Evolutionary conservation across 2,797 vertebrate species (phyloP).

Genomic region (Amniataba percoides): DNA sequence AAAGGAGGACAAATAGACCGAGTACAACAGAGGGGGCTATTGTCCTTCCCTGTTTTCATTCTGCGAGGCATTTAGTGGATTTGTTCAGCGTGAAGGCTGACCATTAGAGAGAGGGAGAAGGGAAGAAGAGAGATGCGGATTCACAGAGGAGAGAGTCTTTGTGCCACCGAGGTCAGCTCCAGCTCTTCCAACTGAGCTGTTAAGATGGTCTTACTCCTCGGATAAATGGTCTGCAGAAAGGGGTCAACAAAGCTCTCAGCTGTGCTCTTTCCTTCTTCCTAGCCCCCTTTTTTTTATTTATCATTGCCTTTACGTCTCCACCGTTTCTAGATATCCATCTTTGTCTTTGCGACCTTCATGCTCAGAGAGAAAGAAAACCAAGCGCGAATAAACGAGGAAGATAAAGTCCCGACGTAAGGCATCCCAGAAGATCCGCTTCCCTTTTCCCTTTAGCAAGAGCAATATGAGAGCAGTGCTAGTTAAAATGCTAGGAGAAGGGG

Average conservation of each 20-base stretch:
- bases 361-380: slow-evolving; percentile 31
- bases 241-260: slow-evolving; percentile 56
- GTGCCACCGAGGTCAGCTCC: slow-evolving; percentile 49
- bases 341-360: slow-evolving; percentile 43
- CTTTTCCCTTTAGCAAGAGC: slow-evolving; percentile 59
- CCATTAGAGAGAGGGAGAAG: slow-evolving; percentile 38
- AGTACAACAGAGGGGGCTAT: slow-evolving; percentile 12
- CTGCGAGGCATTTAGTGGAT: slow-evolving; percentile 45
- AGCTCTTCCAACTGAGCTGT: slow-evolving; percentile 47
- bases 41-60: slow-evolving; percentile 41
- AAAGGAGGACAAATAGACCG: neutral
- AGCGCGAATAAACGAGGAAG: slow-evolving; percentile 38
- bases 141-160: slow-evolving; percentile 46
- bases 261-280: slow-evolving; percentile 20
- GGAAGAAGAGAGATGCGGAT: slow-evolving; percentile 20
- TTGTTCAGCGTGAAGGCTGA: slow-evolving; percentile 49
- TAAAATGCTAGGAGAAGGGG: slow-evolving; percentile 54
- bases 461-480: slow-evolving; percentile 47
- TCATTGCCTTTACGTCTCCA: slow-evolving; percentile 32
- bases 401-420: slow-evolving; percentile 38
- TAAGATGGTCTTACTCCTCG: slow-evolving; percentile 54
- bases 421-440: slow-evolving; percentile 46
- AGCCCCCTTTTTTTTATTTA: slow-evolving; percentile 23
- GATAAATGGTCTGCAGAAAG: slow-evolving; percentile 62
- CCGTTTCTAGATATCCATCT: slow-evolving; percentile 56